Evolutionary conservation across 2,797 vertebrate species (phyloP).

Genomic region (Sebastes melanostomus): DNA sequence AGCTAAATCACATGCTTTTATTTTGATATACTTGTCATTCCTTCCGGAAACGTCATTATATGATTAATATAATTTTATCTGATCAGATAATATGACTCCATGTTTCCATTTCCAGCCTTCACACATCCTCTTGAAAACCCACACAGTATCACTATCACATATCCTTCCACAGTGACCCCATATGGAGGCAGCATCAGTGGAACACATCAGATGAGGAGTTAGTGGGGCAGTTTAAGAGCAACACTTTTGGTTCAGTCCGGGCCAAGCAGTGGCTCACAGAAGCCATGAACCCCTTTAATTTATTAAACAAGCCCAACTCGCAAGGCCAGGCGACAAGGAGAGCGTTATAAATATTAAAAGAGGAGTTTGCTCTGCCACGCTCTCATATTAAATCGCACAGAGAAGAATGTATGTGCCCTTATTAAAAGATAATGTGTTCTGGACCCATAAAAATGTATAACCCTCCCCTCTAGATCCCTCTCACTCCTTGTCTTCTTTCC

Average conservation of each 20-base stretch:
- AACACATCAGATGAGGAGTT: conserved; percentile 43
- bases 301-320: conserved; percentile 75
- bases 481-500: conserved; percentile 22
- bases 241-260: conserved; percentile 43
- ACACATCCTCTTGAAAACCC: not conserved
- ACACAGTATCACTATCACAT: conserved; percentile 3
- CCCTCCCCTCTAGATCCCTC: conserved; percentile 46
- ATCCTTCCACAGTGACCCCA: not conserved
- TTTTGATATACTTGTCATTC: not conserved
- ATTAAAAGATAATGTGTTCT: conserved; percentile 84
- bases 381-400: conserved; percentile 81
- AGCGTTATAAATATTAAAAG: conserved; percentile 82
- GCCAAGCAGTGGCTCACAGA: conserved; percentile 54
- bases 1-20: not conserved
- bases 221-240: conserved; percentile 34
- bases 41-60: not conserved
- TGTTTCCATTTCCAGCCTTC: conserved; percentile 4
- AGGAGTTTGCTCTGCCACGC: conserved; percentile 75
- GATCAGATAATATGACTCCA: not conserved
- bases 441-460: conserved; percentile 74
- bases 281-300: conserved; percentile 71
- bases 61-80: not conserved
- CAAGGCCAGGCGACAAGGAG: conserved; percentile 65
- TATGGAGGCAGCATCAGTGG: conserved; percentile 7
- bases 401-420: conserved; percentile 79